Conservation (phyloP, 2,888 invertebrate species). For the Agrotis puta region DNA sequence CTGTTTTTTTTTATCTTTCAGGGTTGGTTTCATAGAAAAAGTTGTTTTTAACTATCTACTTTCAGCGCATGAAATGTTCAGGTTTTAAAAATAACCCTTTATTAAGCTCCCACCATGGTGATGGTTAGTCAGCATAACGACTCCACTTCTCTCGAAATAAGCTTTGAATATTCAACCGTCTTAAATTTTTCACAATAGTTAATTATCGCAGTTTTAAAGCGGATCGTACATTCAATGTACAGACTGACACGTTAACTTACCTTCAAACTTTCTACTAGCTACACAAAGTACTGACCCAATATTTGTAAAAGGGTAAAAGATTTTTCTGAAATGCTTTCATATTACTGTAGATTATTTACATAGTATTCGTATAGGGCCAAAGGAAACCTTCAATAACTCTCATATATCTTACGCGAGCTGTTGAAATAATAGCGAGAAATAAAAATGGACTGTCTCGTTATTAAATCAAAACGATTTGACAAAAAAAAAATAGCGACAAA, state of each 20-base stretch:
- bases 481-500: not conserved
- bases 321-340: too few species aligned
- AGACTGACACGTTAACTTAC: not conserved
- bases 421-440: constrained; percentile 23
- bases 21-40: too few species aligned
- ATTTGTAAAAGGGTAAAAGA: too few species aligned
- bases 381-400: constrained; percentile 42
- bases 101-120: not conserved
- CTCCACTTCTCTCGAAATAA: not conserved
- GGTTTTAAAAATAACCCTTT: too few species aligned
- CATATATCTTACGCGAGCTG: constrained; percentile 1
- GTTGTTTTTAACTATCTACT: too few species aligned
- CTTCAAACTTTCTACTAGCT: not conserved
- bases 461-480: constrained; percentile 10
- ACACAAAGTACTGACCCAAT: too few species aligned
- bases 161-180: not conserved
- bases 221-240: not conserved
- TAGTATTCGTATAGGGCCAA: not conserved
- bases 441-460: constrained; percentile 4
- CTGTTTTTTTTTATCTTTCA: too few species aligned
- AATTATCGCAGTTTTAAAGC: not conserved
- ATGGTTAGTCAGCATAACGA: not conserved
- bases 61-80: too few species aligned
- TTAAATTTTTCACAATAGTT: not conserved
- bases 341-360: not conserved